A percentile compares a stretch with the other conserved stretches of the same genome.
Conservation (phyloP, 2,797 vertebrate genomes). For the Leptodactylus fallax region DNA sequence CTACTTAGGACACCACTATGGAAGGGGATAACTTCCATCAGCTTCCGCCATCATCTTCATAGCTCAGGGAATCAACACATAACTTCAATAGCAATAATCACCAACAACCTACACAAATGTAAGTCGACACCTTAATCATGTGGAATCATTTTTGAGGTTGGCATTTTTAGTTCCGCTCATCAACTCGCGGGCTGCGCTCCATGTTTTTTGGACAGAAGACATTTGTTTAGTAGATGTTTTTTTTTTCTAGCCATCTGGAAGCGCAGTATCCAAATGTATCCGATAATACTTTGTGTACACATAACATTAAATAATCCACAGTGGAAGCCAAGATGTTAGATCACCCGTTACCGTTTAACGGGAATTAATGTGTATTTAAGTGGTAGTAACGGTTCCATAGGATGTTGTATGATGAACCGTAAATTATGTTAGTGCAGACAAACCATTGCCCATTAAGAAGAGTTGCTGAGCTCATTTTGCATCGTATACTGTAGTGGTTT, state of each 20-base stretch:
- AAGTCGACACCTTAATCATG: not conserved
- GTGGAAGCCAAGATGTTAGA: constrained; percentile 14
- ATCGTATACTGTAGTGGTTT: not conserved
- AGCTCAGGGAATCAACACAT: no score
- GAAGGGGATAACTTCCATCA: no score
- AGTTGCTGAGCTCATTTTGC: not conserved
- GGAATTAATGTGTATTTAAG: constrained; percentile 44
- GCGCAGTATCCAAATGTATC: constrained; percentile 22
- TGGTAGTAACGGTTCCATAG: constrained; percentile 11
- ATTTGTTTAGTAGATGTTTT: constrained; percentile 32
- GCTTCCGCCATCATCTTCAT: no score
- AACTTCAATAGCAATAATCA: not conserved
- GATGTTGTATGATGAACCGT: not conserved
- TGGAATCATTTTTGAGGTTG: not conserved
- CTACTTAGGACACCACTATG: no score
- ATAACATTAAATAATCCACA: constrained; percentile 38
- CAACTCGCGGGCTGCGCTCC: not conserved
- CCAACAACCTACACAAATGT: not conserved
- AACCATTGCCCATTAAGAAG: not conserved
- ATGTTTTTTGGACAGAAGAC: constrained; percentile 26
- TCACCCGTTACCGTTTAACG: constrained; percentile 34
- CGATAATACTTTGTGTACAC: constrained; percentile 50
- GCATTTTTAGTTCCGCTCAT: not conserved
- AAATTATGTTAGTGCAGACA: not conserved
- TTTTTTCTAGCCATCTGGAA: constrained; percentile 47